Evolutionary conservation across 2,113 vertebrate species (phyloP).

Genomic region (Carollia perspicillata): DNA sequence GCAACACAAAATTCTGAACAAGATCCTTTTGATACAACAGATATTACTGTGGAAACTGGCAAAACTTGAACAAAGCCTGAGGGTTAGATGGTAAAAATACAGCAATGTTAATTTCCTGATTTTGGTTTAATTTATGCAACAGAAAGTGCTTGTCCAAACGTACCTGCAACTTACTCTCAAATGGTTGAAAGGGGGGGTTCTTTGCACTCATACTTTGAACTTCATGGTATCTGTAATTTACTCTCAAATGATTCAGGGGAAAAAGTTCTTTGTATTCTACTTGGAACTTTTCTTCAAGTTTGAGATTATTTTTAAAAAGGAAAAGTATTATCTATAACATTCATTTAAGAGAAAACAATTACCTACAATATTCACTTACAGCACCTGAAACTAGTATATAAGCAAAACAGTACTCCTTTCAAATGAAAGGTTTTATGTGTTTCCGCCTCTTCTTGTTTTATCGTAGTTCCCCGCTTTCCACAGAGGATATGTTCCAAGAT

Average conservation of each 20-base stretch:
- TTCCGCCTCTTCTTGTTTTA: neutral
- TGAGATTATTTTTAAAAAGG: neutral
- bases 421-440: neutral
- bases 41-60: constrained; percentile 17
- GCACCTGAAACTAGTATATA: neutral
- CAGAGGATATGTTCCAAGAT: neutral
- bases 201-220: neutral
- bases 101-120: constrained; percentile 18
- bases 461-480: neutral
- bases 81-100: neutral
- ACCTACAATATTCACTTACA: constrained; percentile 26
- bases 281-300: neutral
- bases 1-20: neutral
- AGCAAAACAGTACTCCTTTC: constrained; percentile 26
- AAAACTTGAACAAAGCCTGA: neutral
- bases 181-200: neutral
- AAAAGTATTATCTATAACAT: neutral
- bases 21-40: neutral
- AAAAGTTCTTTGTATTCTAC: neutral
- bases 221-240: neutral
- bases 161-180: neutral
- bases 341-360: neutral
- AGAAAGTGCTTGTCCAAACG: neutral
- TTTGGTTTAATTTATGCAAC: neutral
- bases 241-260: neutral